Base-by-base conservation (phyloP, 1,140 invertebrate species). In the Belonocnema kinseyi region DNA sequence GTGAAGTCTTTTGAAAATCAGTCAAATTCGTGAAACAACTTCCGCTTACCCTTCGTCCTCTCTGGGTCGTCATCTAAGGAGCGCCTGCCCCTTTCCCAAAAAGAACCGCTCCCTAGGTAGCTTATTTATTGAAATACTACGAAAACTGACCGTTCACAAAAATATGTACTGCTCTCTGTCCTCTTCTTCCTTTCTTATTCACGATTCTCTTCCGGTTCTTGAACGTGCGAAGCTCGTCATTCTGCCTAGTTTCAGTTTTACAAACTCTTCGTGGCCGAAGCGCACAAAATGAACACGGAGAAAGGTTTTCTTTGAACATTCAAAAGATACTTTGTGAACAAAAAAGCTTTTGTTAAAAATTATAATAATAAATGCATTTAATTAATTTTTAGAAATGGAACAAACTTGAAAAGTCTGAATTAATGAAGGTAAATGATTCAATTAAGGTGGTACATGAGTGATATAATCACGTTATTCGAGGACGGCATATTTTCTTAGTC, bases 61-160 rank as follows among this genome's bases (percentile, higher is more conserved):
- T 76, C 70, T 73, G 76, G 76, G 46, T 82, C 83, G 84, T 82
- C 83, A 78, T 79, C 72, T 76, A 80, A 85, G 80, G 84, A 85
- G 82, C 83, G 76, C 77, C 77, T 76, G 76, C 51, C 78, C 76
- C 75, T 76, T 72, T 72, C 83, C 76, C 52, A 78, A 78, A 83
- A 85, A 83, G 78, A 87, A 81, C 83, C 83, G 84, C 82, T 87
- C 84, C 87, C 82, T 89, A 89, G 88, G 85, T 89, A 90, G 88
- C 85, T 90, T 90, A 90, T 89, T 90, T 89, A 90, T 89, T 89
- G 85, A 90, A 89, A 89, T 86, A 83, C 70, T 83, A 66, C 81
- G 83, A 83, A 82, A 88, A 83, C 81, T 79, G 81, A 80, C 83
- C 80, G 79, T 83, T 78, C 78, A 76, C 70, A 73, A 77, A 72